These are phyloP conservation scores for Drosophila melanogaster DNA, from an alignment of 1,140 invertebrate species.

Conservation along the genomic window DNA sequence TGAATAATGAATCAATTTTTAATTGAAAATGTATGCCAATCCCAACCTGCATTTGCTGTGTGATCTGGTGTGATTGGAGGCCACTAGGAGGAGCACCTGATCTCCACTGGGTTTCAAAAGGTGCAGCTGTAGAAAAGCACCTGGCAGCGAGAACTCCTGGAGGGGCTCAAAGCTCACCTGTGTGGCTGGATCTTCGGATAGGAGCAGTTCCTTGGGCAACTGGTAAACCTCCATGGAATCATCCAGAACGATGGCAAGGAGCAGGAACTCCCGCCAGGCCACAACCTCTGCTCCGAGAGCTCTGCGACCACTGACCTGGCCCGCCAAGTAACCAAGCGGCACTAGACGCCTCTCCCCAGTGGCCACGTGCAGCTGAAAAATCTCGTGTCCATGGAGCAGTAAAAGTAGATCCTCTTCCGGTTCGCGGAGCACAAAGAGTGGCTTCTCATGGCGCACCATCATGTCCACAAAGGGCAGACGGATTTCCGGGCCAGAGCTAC, in stretches of 20 bases:
- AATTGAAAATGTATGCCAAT: background rate
- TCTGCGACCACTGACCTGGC: slow-evolving; percentile 25
- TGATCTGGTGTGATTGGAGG: slow-evolving; percentile 50
- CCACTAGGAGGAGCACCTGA: slow-evolving; percentile 58
- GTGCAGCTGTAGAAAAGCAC: slow-evolving; percentile 56
- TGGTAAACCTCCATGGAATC: slow-evolving; percentile 72
- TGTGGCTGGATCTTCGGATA: slow-evolving; percentile 16
- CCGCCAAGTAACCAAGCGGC: slow-evolving; percentile 53
- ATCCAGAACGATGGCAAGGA: slow-evolving; percentile 60
- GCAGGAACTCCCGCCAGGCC: slow-evolving; percentile 60
- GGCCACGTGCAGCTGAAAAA: slow-evolving; percentile 60
- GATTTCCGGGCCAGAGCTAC: slow-evolving; percentile 52
- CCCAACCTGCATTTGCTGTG: slow-evolving; percentile 60
- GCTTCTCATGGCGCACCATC: slow-evolving; percentile 50
- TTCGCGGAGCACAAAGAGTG: slow-evolving; percentile 59
- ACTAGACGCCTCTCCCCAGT: slow-evolving; percentile 55
- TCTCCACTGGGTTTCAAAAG: slow-evolving; percentile 57
- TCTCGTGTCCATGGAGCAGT: slow-evolving; percentile 66
- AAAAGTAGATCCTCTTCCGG: slow-evolving; percentile 45
- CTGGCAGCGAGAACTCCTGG: slow-evolving; percentile 64
- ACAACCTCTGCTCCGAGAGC: slow-evolving; percentile 53
- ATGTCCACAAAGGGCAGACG: slow-evolving; percentile 75
- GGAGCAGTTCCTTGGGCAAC: slow-evolving; percentile 39
- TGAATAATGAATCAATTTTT: background rate
- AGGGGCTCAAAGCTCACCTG: slow-evolving; percentile 57